Evolutionary conservation across 1,140 invertebrate species (phyloP), one percentile per base, ranked within the genome.

Genomic region (Ostrea edulis): DNA sequence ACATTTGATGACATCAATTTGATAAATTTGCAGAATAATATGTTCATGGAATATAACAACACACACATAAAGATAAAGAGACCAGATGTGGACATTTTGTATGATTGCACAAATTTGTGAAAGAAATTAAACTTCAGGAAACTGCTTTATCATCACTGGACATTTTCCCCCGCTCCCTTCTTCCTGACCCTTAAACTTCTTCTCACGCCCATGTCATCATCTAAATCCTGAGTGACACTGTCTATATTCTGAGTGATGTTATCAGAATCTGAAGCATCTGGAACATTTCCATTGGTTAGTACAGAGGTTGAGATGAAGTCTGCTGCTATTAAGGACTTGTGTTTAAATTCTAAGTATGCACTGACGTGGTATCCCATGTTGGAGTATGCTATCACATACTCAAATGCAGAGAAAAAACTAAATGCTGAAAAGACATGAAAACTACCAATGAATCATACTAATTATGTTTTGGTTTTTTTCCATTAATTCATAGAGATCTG

Each of bases 301-400:
- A 52, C 77, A 62, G 52, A 82, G 12, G 35, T 54, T 51, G 77
- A 68, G 29, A 55, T 82, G 29, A 87, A 12, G n/a, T 54, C 22
- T n/a, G 25, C 86, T 5, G 77, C 44, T 44, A 87, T 55, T 8
- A 87, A 58, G 20, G 54, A 89, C 5, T 89, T 85, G 54, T 91
- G 86, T 35, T 90, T 87, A 94, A 98, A 98, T 95, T 98, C 97
- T 92, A 97, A 95, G 86, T 98, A 97, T 53, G 98, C 97, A 14
- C 97, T 97, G 35, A 97, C 96, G 93, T 98, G 98, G 95, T 98
- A 98, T 62, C 97, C 97, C 97, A 98, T 98, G 94, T 98, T 98
- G 92, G 97, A 97, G 68, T 97, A 97, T 71, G 97, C 98, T 93
- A 98, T 97, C 89, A 98, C 96, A 95, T 98, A 98, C 94, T 98